These are phyloP conservation scores for Lepidotrigona ventralis DNA, from an alignment of 1,140 invertebrate species.

Conservation along the genomic window DNA sequence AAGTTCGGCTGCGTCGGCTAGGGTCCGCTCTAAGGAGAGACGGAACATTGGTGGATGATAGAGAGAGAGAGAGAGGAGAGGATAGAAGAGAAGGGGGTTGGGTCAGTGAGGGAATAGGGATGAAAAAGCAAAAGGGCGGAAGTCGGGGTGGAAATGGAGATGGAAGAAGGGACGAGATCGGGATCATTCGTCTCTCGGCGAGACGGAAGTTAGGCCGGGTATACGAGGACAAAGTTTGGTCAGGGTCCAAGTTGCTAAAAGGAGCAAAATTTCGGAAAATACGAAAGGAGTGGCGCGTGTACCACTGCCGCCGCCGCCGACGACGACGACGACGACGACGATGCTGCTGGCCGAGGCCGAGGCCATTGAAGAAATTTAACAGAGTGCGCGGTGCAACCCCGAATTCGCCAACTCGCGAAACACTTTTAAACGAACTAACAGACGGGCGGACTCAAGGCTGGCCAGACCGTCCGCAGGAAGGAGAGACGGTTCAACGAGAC, in stretches of 20 bases:
- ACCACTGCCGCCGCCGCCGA: background rate
- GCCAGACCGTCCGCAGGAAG: constrained; percentile 44
- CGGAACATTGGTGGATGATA: constrained; percentile 14
- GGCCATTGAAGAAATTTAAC: constrained; percentile 66
- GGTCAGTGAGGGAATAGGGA: constrained; percentile 54
- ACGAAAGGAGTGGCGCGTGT: constrained; percentile 45
- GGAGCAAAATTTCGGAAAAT: constrained; percentile 72
- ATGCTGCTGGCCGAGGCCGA: constrained; percentile 8
- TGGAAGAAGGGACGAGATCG: constrained; percentile 34
- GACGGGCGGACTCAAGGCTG: background rate
- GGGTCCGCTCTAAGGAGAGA: constrained; percentile 36
- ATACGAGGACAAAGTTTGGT: constrained; percentile 69
- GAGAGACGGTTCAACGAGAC: constrained; percentile 32
- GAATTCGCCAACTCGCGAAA: constrained; percentile 53
- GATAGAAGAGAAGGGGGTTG: constrained; percentile 2
- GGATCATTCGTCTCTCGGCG: constrained; percentile 71
- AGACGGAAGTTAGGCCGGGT: constrained; percentile 72
- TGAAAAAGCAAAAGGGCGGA: constrained; percentile 68
- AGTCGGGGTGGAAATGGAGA: constrained; percentile 39
- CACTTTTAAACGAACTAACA: constrained; percentile 64
- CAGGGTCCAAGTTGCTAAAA: constrained; percentile 73
- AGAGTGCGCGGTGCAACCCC: constrained; percentile 27
- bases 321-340: too few relatives aligned
- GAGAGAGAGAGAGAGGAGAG: background rate
- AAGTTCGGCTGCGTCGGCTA: constrained; percentile 56